Conservation (phyloP, 2,888 invertebrate species). For the Caenorhabditis imperialis region DNA sequence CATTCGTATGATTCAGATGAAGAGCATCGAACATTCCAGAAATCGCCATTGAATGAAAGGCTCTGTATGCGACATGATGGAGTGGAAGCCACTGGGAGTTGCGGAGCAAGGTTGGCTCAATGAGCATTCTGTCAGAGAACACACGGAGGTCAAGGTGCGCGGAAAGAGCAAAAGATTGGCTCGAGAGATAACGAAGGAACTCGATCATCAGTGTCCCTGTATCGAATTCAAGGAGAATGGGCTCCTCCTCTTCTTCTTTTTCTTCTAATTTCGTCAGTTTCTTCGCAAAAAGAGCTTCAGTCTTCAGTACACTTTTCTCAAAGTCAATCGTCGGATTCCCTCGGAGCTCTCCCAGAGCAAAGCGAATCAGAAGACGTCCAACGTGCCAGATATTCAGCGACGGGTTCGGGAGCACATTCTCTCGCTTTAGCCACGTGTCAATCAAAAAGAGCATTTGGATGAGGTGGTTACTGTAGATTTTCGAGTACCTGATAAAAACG, state of each 20-base stretch:
- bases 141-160: constrained; percentile 31
- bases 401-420: constrained; percentile 40
- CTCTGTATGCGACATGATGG: constrained; percentile 62
- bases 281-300: not conserved
- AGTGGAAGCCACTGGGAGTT: constrained; percentile 40
- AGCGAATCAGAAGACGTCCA: constrained; percentile 54
- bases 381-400: constrained; percentile 49
- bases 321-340: constrained; percentile 42
- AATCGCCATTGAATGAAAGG: constrained; percentile 61
- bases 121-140: constrained; percentile 17
- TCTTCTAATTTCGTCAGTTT: constrained; percentile 10
- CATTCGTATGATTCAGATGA: constrained; percentile 16
- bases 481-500: constrained; percentile 26
- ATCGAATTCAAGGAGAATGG: constrained; percentile 12
- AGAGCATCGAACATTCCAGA: constrained; percentile 62
- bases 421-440: constrained; percentile 59
- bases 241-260: not conserved
- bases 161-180: constrained; percentile 41
- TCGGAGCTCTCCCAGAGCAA: constrained; percentile 34
- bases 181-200: constrained; percentile 46
- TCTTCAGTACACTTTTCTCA: constrained; percentile 13
- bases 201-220: constrained; percentile 39
- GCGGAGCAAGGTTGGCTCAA: constrained; percentile 25
- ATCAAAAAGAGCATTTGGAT: constrained; percentile 50
- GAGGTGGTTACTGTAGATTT: constrained; percentile 50